Percentiles rank a stretch among this genome's conserved stretches.
Conservation (phyloP, 1,140 invertebrate species). For the Trigoniulus corallinus region DNA sequence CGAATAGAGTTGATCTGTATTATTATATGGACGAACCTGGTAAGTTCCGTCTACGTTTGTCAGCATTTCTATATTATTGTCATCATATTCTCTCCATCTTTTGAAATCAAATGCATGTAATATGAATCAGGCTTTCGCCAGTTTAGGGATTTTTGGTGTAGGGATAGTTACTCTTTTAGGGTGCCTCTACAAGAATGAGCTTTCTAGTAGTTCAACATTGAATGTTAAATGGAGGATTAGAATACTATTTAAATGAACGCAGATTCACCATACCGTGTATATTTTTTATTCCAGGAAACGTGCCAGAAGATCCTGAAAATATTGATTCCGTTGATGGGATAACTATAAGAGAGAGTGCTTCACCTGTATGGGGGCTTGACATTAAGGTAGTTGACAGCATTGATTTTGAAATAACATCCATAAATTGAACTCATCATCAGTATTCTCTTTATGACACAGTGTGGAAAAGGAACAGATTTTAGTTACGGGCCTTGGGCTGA, state of each 20-base stretch:
- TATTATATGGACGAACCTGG: constrained; percentile 93
- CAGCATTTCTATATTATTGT: not conserved
- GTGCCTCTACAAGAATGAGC: too few species aligned
- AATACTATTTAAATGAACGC: too few species aligned
- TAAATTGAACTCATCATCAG: not conserved
- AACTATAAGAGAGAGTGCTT: constrained; percentile 63
- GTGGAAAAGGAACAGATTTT: constrained; percentile 91
- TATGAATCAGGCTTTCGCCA: too few species aligned
- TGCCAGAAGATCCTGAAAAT: constrained; percentile 74
- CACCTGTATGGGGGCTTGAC: constrained; percentile 86
- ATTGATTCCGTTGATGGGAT: constrained; percentile 84
- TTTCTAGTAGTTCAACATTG: too few species aligned
- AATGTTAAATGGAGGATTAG: too few species aligned
- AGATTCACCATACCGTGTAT: not conserved
- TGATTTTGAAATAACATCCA: not conserved
- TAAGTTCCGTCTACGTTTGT: too few species aligned
- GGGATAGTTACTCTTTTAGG: too few species aligned
- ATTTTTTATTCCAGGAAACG: constrained; percentile 37
- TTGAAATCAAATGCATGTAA: too few species aligned
- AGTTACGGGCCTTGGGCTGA: constrained; percentile 98
- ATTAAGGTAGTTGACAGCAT: constrained; percentile 41
- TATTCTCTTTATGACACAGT: constrained; percentile 25
- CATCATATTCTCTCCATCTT: too few species aligned
- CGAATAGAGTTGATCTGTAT: constrained; percentile 84
- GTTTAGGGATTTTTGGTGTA: too few species aligned